Evolutionary conservation across 2,888 invertebrate genomes (phyloP), one percentile per base, ranked within the genome.

Genomic region (Noctua fimbriata): DNA sequence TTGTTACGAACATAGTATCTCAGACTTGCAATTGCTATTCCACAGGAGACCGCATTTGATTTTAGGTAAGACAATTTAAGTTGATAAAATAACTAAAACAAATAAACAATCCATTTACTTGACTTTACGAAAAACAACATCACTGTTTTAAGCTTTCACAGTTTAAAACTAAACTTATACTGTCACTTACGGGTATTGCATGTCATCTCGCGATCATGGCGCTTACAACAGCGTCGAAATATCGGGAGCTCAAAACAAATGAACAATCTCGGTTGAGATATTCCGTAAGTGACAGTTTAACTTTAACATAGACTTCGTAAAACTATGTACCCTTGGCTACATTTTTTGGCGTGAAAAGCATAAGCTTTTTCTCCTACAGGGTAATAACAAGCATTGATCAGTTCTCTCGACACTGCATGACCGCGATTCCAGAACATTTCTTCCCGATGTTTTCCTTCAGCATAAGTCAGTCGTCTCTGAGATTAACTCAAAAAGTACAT

Each of bases 401-500:
- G 36, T 73, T 55, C 24, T 4, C 6, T 32, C 16, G 58, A n/a
- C n/a, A 28, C 44, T 65, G 2, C 14, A 36, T 18, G 18, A 24
- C 24, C 18, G 24, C 32, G 18, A 14, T 58, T 66, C 66, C 16
- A 79, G 66, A 74, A 66, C 12, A 60, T 60, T 74, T 67, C 10
- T 58, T 49, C 28, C 5, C 32, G 0, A 63, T 41, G 4, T 71
- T 63, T 63, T 32, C n/a, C 14, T 36, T 36, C 4, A 63, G 24
- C 18, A 0, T 60, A 81, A 63, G 9, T 73, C 41, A 9, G n/a
- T 16, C 71, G 7, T 47, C 32, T 44, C 55, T 24, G 69, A 76
- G 70, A 60, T 58, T 58, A 83, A 78, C 69, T 72, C 10, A 49
- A 78, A 63, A 83, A 83, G 28, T 28, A 49, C 16, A 69, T 72